Base-by-base conservation (phyloP, 2,888 invertebrate genomes). In the Mimas tiliae region DNA sequence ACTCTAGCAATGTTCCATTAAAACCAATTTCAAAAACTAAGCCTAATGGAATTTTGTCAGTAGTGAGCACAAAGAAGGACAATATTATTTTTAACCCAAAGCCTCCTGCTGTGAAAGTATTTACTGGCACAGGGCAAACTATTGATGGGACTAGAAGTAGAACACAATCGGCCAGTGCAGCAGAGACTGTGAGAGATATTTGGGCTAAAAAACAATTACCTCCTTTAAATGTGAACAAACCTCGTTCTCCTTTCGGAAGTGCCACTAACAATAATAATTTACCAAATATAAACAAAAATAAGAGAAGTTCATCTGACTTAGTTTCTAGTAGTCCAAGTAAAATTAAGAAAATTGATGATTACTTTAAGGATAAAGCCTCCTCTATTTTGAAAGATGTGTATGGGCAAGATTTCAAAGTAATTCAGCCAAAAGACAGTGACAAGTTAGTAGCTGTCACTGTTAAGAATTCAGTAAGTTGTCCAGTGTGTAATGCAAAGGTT, bases 401-500 rank as follows among this genome's bases (percentile, higher is more conserved):
- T 75, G 94, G 93, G 12, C 73, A 87, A 70, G 87, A 89, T 70
- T 88, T 88, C 67, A 79, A 79, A 63, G 68, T 91, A 48, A 79
- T 78, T 11, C 77, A 87, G 73, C 69, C 79, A 11, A 76, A 74
- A 67, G 72, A 73, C 62, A 73, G 72, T 65, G 72, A 77, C 1
- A 89, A 86, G 77, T 69, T 87, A 27, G 76, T 83, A 69, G 84
- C 84, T 51, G 76, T 84, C 16, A 62, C 70, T 51, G 69, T 71
- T 42, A 75, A 79, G 51, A 51, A 79, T 21, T 70, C 81, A 68
- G 88, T 93, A 1, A 78, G 88, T 47, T 95, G 95, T 80, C 94
- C 94, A 9, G 81, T 94, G 65, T 95, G 95, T 78, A 84, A 82
- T 68, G 62, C 66, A 11, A 81, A 84, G 74, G 74, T 94, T 38